These are phyloP conservation scores for Bombus fervidus DNA, from an alignment of 1,140 invertebrate genomes.

Conservation along the genomic window DNA sequence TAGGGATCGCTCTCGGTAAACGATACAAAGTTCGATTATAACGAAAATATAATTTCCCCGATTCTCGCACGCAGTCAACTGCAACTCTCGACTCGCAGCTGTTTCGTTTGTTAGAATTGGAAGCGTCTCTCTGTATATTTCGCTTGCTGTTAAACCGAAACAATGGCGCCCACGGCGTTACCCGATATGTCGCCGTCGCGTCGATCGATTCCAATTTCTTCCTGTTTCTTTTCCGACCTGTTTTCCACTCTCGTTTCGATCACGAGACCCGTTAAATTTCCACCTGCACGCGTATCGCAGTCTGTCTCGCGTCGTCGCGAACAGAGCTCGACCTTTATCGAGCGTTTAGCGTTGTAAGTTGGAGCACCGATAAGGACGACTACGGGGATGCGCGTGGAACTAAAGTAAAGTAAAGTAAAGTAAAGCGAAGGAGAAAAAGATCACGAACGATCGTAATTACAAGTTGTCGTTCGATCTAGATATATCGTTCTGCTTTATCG, in stretches of 20 bases:
- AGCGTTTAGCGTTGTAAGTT: background rate
- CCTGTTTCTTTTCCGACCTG: conserved; percentile 27
- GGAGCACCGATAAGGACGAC: background rate
- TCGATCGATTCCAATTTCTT: conserved; percentile 49
- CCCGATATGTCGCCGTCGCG: conserved; percentile 39
- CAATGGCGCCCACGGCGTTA: conserved; percentile 48
- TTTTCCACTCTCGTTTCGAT: conserved; percentile 30
- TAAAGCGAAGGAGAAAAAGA: background rate
- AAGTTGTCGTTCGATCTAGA: no score
- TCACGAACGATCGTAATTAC: no score
- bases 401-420: background rate
- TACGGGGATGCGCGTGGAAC: no score
- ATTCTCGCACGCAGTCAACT: background rate
- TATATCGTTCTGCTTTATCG: no score
- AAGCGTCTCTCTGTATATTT: conserved; percentile 44
- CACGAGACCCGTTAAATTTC: conserved; percentile 8
- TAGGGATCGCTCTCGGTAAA: background rate
- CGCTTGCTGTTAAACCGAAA: conserved; percentile 53
- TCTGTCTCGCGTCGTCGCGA: background rate
- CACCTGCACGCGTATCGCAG: background rate
- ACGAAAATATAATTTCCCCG: conserved; percentile 13
- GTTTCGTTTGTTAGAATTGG: conserved; percentile 50
- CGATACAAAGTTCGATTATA: background rate
- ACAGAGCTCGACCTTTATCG: background rate
- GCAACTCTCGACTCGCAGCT: background rate